phyloP scores from a whole-genome alignment of 1,140 invertebrate species.

The Drosophila nebulosa region DNA sequence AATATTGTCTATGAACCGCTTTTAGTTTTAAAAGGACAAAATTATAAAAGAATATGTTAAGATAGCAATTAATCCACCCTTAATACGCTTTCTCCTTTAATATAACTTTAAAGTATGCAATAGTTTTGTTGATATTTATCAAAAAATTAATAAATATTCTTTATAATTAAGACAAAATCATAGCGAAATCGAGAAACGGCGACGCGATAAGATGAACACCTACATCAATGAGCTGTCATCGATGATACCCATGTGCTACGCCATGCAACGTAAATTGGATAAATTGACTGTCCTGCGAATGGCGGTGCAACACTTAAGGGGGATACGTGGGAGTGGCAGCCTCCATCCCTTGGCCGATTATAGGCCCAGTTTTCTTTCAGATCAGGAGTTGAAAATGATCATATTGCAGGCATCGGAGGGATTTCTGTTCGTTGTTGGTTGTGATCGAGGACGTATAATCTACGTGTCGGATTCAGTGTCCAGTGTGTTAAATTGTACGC shows the following conservation, averaged over 20 bases:
- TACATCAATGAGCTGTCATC: slow-evolving; percentile 95
- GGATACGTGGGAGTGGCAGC: slow-evolving; percentile 86
- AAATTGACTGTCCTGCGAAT: slow-evolving; percentile 96
- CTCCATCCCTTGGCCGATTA: slow-evolving; percentile 90
- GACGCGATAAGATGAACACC: slow-evolving; percentile 97
- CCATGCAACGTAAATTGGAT: slow-evolving; percentile 95
- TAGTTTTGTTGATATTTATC: not conserved
- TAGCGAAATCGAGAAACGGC: slow-evolving; percentile 96
- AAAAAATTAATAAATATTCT: not conserved
- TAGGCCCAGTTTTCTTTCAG: slow-evolving; percentile 93
- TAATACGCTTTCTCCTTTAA: too few species aligned
- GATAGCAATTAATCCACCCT: too few species aligned
- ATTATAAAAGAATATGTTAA: too few species aligned
- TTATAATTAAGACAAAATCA: slow-evolving; percentile 90
- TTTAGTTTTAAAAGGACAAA: too few species aligned
- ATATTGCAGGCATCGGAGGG: slow-evolving; percentile 92
- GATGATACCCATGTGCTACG: slow-evolving; percentile 96
- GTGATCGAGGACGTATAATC: slow-evolving; percentile 93
- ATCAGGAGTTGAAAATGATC: slow-evolving; percentile 93
- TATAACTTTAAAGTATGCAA: too few species aligned
- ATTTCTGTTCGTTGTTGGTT: slow-evolving; percentile 96
- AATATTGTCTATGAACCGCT: too few species aligned
- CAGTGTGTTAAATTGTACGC: slow-evolving; percentile 91
- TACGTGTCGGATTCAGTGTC: slow-evolving; percentile 96
- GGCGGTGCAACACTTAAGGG: slow-evolving; percentile 96